These are phyloP conservation scores for Harpagoxenus sublaevis DNA, from an alignment of 2,888 invertebrate genomes.

Conservation along the genomic window DNA sequence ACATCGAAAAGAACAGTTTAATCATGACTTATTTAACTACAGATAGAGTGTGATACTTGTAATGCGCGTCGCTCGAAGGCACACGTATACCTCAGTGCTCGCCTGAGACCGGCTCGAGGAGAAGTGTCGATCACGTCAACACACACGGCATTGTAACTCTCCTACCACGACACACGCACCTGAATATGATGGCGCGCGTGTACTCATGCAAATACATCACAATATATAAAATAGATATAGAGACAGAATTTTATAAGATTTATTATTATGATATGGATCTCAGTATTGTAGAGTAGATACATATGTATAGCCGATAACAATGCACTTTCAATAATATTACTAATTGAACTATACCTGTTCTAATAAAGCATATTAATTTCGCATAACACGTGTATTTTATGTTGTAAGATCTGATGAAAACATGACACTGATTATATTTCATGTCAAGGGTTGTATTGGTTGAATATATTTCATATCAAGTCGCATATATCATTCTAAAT, in stretches of 20 bases:
- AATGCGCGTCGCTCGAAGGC: no score
- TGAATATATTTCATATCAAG: conserved; percentile 3
- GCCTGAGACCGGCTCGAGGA: no score
- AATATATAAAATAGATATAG: background rate
- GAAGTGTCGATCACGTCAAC: no score
- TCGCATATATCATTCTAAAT: conserved; percentile 19
- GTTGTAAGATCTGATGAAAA: background rate
- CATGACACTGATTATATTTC: conserved; percentile 9
- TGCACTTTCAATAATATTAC: conserved; percentile 9
- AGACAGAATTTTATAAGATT: background rate
- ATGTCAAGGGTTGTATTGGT: conserved; percentile 7
- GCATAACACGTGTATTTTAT: background rate
- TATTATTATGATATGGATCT: background rate
- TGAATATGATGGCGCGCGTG: no score
- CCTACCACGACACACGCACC: no score
- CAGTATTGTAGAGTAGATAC: background rate
- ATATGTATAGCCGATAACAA: background rate
- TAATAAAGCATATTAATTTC: conserved; percentile 9
- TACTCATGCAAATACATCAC: no score
- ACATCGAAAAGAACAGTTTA: no score
- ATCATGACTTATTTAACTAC: no score
- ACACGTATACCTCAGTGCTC: no score
- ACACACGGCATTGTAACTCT: no score
- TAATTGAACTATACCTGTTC: background rate
- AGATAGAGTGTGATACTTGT: no score